A percentile compares a stretch with the other conserved stretches of the same genome.
These are phyloP conservation scores for Tanaodytes sp. DNA, from an alignment of 2,888 invertebrate species.

Conservation along the genomic window DNA sequence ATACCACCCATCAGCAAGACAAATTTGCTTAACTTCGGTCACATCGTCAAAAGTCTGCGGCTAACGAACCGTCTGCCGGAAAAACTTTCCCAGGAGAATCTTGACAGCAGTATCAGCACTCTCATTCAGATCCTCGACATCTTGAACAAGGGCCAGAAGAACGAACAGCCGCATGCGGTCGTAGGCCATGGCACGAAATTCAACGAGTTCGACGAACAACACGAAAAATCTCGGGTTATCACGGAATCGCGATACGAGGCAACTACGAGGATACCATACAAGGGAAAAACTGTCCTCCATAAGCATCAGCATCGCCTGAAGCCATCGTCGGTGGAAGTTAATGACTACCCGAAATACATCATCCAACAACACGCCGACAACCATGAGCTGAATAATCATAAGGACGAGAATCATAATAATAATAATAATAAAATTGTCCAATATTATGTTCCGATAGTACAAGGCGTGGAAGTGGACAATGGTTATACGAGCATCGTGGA, in stretches of 20 bases:
- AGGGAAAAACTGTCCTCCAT: background rate
- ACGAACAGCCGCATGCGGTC: conserved; percentile 34
- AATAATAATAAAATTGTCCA: conserved; percentile 60
- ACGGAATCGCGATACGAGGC: conserved; percentile 67
- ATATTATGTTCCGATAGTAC: conserved; percentile 63
- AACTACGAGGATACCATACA: conserved; percentile 33
- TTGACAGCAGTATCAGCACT: conserved; percentile 85
- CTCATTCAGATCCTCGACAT: conserved; percentile 83
- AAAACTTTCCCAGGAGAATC: conserved; percentile 83
- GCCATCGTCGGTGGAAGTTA: conserved; percentile 45
- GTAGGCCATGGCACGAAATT: conserved; percentile 18
- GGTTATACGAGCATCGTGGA: conserved; percentile 1
- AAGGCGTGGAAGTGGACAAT: conserved; percentile 58
- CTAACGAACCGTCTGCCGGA: conserved; percentile 84
- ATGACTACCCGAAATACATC: conserved; percentile 37
- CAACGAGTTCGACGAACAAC: conserved; percentile 50
- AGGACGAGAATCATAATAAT: background rate
- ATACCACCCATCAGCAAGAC: no score
- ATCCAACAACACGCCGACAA: conserved; percentile 18
- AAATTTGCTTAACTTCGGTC: conserved; percentile 68
- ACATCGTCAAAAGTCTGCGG: conserved; percentile 82
- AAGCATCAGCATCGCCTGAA: conserved; percentile 25
- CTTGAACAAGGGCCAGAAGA: conserved; percentile 75
- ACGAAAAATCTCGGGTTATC: conserved; percentile 63
- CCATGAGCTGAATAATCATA: no score